These are phyloP conservation scores for Hafferia zeledoni DNA, from an alignment of 2,797 vertebrate genomes.

Conservation along the genomic window DNA sequence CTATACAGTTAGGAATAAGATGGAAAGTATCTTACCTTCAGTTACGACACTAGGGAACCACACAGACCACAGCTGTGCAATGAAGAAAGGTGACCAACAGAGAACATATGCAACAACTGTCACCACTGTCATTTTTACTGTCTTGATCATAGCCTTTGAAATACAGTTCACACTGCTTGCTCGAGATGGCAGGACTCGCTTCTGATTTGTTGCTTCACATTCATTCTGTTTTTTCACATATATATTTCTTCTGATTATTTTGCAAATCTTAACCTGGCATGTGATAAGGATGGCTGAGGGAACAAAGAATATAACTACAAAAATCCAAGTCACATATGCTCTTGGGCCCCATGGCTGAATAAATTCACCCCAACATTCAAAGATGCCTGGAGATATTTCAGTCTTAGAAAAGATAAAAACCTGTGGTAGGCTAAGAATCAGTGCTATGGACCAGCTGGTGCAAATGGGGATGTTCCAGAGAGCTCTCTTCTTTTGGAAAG, in stretches of 20 bases:
- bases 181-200: constrained; percentile 46
- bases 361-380: constrained; percentile 74
- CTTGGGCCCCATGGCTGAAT: constrained; percentile 64
- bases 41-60: constrained; percentile 71
- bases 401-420: constrained; percentile 76
- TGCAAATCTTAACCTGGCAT: constrained; percentile 72
- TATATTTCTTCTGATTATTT: constrained; percentile 68
- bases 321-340: constrained; percentile 74
- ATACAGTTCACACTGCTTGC: constrained; percentile 68
- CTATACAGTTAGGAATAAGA: not conserved
- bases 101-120: constrained; percentile 70
- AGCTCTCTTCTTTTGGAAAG: constrained; percentile 70
- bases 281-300: constrained; percentile 57
- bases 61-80: constrained; percentile 73
- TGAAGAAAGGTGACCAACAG: constrained; percentile 78
- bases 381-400: constrained; percentile 71
- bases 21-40: constrained; percentile 63
- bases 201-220: constrained; percentile 36
- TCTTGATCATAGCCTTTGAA: constrained; percentile 78
- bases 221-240: constrained; percentile 56
- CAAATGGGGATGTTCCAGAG: constrained; percentile 72
- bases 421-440: constrained; percentile 72
- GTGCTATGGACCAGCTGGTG: constrained; percentile 67
- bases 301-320: constrained; percentile 72
- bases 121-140: constrained; percentile 77